Percentiles rank a stretch among this genome's conserved stretches.
These are phyloP conservation scores for Crotalus helleri DNA, from an alignment of 2,113 vertebrate species.

Conservation along the genomic window DNA sequence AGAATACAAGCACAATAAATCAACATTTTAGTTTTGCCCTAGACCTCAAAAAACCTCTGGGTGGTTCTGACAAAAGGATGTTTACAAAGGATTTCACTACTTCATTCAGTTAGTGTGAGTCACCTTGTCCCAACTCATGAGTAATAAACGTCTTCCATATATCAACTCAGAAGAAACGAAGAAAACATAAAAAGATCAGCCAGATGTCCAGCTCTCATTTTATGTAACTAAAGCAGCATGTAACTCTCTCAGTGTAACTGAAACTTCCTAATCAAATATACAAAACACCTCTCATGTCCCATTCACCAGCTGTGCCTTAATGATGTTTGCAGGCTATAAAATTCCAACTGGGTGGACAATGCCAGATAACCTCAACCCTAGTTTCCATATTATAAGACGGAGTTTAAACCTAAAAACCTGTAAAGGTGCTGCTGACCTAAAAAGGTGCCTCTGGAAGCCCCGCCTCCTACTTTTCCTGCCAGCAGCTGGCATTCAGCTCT, in stretches of 20 bases:
- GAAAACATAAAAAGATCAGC: slow-evolving; percentile 17
- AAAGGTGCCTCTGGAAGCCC: background rate
- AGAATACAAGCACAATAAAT: background rate
- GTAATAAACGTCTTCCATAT: slow-evolving; percentile 14
- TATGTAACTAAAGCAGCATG: slow-evolving; percentile 9
- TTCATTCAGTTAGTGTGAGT: background rate
- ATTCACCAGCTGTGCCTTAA: slow-evolving; percentile 13
- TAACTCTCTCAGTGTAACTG: slow-evolving; percentile 24
- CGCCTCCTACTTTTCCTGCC: background rate
- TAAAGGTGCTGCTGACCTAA: background rate
- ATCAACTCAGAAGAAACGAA: background rate
- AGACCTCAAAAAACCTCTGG: slow-evolving; percentile 18
- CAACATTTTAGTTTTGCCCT: background rate
- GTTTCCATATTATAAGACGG: background rate
- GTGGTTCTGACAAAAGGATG: background rate
- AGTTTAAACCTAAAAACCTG: background rate
- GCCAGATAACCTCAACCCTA: slow-evolving; percentile 1
- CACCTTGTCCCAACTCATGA: slow-evolving; percentile 11
- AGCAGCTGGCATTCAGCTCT: background rate
- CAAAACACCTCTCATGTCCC: slow-evolving; percentile 12
- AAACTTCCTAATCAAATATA: slow-evolving; percentile 16
- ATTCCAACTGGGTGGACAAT: background rate
- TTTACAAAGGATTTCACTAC: slow-evolving; percentile 24
- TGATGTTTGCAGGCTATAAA: slow-evolving; percentile 19
- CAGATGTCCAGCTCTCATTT: background rate